These are phyloP conservation scores for Bursaphelenchus mucronatus DNA, from an alignment of 1,140 invertebrate species.

Conservation along the genomic window DNA sequence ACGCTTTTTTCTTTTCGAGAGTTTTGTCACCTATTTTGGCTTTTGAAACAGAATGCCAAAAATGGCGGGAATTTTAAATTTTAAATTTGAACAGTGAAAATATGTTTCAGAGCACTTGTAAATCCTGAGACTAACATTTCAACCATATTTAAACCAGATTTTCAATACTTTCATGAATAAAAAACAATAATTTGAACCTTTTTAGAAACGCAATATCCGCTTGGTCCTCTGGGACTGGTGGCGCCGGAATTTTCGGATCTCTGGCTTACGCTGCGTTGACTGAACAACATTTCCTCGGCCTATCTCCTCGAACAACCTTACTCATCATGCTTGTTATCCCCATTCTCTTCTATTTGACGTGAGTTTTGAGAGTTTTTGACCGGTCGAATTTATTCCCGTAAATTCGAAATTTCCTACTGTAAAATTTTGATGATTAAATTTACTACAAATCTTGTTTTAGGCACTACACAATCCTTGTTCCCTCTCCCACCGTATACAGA, in stretches of 20 bases:
- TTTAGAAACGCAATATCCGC: conserved; percentile 46
- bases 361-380: conserved; percentile 17
- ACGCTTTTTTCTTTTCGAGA: neutral
- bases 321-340: conserved; percentile 45
- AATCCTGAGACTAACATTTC: neutral
- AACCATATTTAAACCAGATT: conserved; percentile 1
- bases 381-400: neutral
- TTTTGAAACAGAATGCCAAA: neutral
- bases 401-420: neutral
- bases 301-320: conserved; percentile 32
- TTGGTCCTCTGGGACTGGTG: conserved; percentile 49
- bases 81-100: neutral
- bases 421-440: conserved; percentile 60
- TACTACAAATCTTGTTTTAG: conserved; percentile 19
- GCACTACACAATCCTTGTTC: conserved; percentile 39
- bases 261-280: conserved; percentile 39
- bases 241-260: conserved; percentile 53
- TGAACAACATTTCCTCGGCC: conserved; percentile 35
- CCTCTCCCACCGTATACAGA: conserved; percentile 25
- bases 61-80: neutral
- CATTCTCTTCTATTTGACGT: conserved; percentile 40
- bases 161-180: conserved; percentile 3
- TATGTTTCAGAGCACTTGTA: neutral
- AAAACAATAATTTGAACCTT: conserved; percentile 15
- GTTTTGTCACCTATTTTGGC: neutral